A percentile compares a stretch with the other conserved stretches of the same genome.
phyloP scores from a whole-genome alignment of 1,140 invertebrate species.

The Meloidogyne exigua region DNA sequence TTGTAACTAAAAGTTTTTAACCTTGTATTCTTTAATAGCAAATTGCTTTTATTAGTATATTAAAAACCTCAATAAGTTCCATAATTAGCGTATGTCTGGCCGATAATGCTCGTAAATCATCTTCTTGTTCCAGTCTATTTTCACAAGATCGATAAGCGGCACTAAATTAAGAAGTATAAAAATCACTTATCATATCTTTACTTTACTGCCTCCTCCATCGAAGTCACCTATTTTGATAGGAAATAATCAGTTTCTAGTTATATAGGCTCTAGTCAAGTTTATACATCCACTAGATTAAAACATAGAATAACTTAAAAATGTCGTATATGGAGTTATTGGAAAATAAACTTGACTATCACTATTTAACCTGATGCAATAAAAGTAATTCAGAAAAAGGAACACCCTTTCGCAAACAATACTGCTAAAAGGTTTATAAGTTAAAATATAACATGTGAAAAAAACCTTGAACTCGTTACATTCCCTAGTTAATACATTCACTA shows the following conservation, averaged over 20 bases:
- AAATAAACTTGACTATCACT: no score
- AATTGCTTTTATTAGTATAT: no score
- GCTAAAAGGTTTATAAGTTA: neutral
- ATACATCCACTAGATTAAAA: no score
- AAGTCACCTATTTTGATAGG: neutral
- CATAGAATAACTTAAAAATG: no score
- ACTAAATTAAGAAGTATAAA: constrained; percentile 34
- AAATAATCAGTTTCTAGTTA: neutral
- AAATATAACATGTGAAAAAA: neutral
- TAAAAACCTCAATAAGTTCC: constrained; percentile 31
- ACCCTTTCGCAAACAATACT: constrained; percentile 44
- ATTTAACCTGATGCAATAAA: constrained; percentile 6
- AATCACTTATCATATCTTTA: constrained; percentile 14
- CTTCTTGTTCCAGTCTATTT: constrained; percentile 19
- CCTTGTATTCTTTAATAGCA: no score
- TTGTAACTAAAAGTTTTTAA: no score
- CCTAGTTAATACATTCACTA: constrained; percentile 36
- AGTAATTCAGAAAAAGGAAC: constrained; percentile 32
- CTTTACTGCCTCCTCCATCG: constrained; percentile 42
- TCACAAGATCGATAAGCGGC: constrained; percentile 35
- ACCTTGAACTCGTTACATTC: constrained; percentile 49
- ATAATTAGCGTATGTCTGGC: constrained; percentile 39
- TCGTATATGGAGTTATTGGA: no score
- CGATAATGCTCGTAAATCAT: constrained; percentile 36
- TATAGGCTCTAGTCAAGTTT: neutral